These are phyloP conservation scores for Drosophila rellima DNA, from an alignment of 2,888 invertebrate genomes.

Conservation along the genomic window DNA sequence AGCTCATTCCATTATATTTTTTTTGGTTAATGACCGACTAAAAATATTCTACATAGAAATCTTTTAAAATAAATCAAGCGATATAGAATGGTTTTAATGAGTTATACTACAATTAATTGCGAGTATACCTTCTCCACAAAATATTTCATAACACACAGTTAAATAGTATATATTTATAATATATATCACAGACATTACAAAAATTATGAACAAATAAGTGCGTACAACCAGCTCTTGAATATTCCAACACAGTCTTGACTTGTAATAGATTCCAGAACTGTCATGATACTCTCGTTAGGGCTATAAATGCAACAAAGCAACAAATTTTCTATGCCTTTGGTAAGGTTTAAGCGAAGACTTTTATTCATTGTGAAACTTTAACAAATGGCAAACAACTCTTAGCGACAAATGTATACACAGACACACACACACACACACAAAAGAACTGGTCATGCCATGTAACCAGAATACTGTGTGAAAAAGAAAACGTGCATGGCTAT, in stretches of 20 bases:
- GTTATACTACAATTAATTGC: too few species aligned
- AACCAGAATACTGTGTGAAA: slow-evolving; percentile 30
- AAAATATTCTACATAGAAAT: too few species aligned
- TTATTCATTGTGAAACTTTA: slow-evolving; percentile 55
- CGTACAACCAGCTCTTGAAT: not conserved
- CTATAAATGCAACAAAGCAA: not conserved
- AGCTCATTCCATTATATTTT: too few species aligned
- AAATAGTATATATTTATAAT: too few species aligned
- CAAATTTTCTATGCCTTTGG: slow-evolving; percentile 11
- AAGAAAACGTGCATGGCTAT: slow-evolving; percentile 8
- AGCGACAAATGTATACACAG: slow-evolving; percentile 30
- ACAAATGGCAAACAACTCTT: slow-evolving; percentile 69
- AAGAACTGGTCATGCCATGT: slow-evolving; percentile 43
- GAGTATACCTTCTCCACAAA: too few species aligned
- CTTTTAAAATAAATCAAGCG: too few species aligned
- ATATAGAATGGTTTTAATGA: not conserved
- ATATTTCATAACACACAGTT: too few species aligned
- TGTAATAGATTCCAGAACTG: not conserved
- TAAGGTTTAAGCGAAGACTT: slow-evolving; percentile 52
- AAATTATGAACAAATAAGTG: too few species aligned
- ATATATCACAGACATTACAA: too few species aligned
- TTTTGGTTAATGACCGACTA: too few species aligned
- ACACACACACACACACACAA: slow-evolving; percentile 41
- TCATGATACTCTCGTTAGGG: not conserved
- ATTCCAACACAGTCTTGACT: not conserved